phyloP scores from a whole-genome alignment of 2,797 vertebrate genomes.

The Sebastes umbrosus region DNA sequence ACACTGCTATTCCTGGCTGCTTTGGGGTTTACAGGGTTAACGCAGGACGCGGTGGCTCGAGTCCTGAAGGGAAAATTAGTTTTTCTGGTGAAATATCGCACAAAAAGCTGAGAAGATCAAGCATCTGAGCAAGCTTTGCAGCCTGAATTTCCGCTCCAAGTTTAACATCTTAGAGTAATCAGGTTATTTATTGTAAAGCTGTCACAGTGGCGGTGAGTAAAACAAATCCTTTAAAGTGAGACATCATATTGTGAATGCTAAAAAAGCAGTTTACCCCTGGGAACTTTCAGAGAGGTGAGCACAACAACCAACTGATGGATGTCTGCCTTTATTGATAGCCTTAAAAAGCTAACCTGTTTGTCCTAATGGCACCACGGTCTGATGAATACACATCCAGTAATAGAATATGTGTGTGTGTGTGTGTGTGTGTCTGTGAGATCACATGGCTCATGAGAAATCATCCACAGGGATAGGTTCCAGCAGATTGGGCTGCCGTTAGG shows the following conservation, averaged over 20 bases:
- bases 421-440: conserved; percentile 27
- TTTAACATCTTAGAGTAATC: conserved; percentile 9
- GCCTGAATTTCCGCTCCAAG: not conserved
- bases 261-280: conserved; percentile 27
- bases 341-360: conserved; percentile 58
- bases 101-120: conserved; percentile 6
- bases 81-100: conserved; percentile 32
- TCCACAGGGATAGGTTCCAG: conserved; percentile 74
- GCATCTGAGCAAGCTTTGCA: conserved; percentile 13
- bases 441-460: conserved; percentile 65
- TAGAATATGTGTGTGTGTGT: conserved; percentile 12
- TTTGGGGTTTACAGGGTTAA: conserved; percentile 37
- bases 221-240: conserved; percentile 45
- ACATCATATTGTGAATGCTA: conserved; percentile 31
- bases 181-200: conserved; percentile 28
- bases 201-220: conserved; percentile 20
- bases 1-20: conserved; percentile 24
- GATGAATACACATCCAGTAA: conserved; percentile 64
- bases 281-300: conserved; percentile 44
- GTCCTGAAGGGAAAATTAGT: conserved; percentile 19
- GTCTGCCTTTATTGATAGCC: conserved; percentile 48
- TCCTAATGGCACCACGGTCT: conserved; percentile 65
- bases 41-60: conserved; percentile 11
- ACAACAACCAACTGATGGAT: conserved; percentile 61
- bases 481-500: conserved; percentile 74